Conservation (phyloP, 1,140 invertebrate species). For the Drosophila mauritiana region DNA sequence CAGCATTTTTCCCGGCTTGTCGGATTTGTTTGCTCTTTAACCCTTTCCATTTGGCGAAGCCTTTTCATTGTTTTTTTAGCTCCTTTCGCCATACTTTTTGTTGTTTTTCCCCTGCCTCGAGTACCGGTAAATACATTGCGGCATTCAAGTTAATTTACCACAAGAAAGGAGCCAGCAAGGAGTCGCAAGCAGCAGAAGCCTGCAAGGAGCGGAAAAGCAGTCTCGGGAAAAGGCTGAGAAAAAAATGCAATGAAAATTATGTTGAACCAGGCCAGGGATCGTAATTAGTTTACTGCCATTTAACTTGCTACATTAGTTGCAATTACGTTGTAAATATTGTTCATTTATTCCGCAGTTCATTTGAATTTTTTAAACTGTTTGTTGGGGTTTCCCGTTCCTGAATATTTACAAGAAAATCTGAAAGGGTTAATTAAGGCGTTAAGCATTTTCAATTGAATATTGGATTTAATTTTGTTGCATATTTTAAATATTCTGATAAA, state of each 20-base stretch:
- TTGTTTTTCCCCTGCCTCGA: conserved; percentile 33
- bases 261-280: conserved; percentile 45
- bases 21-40: conserved; percentile 63
- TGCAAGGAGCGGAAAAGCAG: neutral
- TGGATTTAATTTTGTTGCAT: too few relatives aligned
- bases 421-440: neutral
- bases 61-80: conserved; percentile 33
- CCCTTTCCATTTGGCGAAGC: conserved; percentile 41
- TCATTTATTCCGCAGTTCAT: conserved; percentile 28
- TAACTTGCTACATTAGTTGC: conserved; percentile 61
- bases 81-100: conserved; percentile 25
- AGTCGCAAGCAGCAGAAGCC: conserved; percentile 12
- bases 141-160: conserved; percentile 79
- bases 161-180: conserved; percentile 53
- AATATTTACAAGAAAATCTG: neutral
- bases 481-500: too few relatives aligned
- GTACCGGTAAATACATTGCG: conserved; percentile 79
- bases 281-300: conserved; percentile 76
- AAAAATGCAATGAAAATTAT: conserved; percentile 51
- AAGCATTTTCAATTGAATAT: too few relatives aligned
- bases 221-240: conserved; percentile 10
- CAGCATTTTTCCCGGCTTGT: conserved; percentile 30
- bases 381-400: neutral
- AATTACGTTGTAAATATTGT: conserved; percentile 63
- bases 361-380: conserved; percentile 29